These are phyloP conservation scores for Pteruthius melanotis DNA, from an alignment of 2,113 vertebrate genomes.

Conservation along the genomic window DNA sequence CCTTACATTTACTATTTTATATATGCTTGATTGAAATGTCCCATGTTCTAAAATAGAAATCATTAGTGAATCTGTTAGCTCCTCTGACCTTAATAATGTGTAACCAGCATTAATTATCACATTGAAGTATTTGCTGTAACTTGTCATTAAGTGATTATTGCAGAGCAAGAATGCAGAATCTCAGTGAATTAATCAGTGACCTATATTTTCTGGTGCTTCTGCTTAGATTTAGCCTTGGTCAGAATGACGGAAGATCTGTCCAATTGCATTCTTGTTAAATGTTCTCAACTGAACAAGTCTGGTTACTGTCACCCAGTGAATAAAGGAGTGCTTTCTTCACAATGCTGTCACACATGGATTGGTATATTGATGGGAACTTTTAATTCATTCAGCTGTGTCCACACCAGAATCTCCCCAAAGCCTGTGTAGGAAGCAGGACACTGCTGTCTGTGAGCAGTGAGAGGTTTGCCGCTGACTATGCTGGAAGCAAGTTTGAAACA, in stretches of 20 bases:
- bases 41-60: conserved; percentile 39
- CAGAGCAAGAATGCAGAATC: conserved; percentile 56
- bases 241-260: conserved; percentile 54
- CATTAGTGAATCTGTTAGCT: conserved; percentile 40
- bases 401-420: neutral
- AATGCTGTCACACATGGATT: conserved; percentile 49
- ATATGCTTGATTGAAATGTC: conserved; percentile 19
- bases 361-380: conserved; percentile 41
- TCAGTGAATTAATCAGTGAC: conserved; percentile 64
- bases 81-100: conserved; percentile 51
- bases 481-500: neutral
- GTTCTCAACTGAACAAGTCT: conserved; percentile 43
- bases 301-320: conserved; percentile 14
- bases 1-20: conserved; percentile 9
- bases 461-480: neutral
- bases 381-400: neutral
- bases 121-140: conserved; percentile 42
- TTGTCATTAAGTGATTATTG: conserved; percentile 59
- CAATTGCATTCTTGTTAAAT: conserved; percentile 55
- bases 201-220: conserved; percentile 56
- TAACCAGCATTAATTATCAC: conserved; percentile 63
- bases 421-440: neutral
- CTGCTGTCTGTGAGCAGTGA: neutral
- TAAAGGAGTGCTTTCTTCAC: conserved; percentile 57
- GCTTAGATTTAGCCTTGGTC: conserved; percentile 49